Evolutionary conservation across 37 sponge, comb jelly and placozoan species (phyloP).

Genomic region (Chondrilla cf. caribensis): DNA sequence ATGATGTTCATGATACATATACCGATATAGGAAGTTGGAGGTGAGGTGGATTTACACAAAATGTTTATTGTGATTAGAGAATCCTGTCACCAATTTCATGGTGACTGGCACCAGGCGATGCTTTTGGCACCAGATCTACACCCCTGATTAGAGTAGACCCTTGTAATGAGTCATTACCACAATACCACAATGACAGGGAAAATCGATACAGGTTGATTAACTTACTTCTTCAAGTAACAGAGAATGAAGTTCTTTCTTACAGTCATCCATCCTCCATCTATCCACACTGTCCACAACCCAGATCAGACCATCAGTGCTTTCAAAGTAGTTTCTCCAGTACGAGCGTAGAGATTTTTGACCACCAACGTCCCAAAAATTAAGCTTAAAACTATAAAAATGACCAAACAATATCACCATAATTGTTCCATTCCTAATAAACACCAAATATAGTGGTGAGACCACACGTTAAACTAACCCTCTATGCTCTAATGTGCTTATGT

Average conservation of each 20-base stretch:
- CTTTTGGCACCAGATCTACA: no score
- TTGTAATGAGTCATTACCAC: no score
- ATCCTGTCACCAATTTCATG: no score
- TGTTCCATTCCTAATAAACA: no score
- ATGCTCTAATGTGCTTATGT: conserved; percentile 96
- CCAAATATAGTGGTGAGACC: neutral
- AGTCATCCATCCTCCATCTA: conserved; percentile 81
- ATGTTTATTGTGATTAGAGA: no score
- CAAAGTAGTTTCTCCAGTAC: conserved; percentile 99
- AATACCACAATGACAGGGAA: no score
- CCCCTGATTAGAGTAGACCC: no score
- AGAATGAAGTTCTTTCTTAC: conserved; percentile 66
- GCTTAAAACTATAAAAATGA: conserved; percentile 65
- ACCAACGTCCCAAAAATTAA: conserved; percentile 99
- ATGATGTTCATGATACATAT: no score
- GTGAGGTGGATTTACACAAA: no score
- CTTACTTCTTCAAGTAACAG: conserved; percentile 79
- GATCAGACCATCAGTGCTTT: conserved; percentile 94
- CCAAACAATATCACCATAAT: neutral
- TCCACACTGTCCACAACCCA: conserved; percentile 99
- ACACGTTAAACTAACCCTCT: conserved; percentile 49
- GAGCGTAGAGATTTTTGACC: conserved; percentile 97
- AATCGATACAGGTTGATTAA: no score
- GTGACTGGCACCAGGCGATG: no score
- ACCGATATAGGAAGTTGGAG: no score